Evolutionary conservation across 1,140 invertebrate species (phyloP).

Genomic region (Drosophila albomicans): DNA sequence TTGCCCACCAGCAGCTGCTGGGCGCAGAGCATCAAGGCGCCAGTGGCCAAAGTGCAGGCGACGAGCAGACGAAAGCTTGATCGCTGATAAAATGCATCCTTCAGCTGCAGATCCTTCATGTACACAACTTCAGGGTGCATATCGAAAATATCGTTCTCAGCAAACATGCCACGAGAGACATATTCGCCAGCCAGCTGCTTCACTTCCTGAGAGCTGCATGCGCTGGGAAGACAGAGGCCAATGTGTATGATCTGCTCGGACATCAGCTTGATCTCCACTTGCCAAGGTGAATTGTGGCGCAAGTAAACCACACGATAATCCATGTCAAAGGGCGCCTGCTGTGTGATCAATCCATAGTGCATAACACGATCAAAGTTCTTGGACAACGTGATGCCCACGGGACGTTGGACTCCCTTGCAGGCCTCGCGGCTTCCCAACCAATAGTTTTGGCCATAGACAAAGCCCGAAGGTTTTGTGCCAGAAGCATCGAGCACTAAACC

Average conservation of each 20-base stretch:
- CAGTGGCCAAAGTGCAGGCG: conserved; percentile 57
- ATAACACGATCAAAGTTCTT: conserved; percentile 81
- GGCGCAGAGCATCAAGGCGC: conserved; percentile 67
- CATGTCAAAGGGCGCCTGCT: conserved; percentile 78
- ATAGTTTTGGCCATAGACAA: conserved; percentile 83
- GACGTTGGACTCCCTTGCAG: conserved; percentile 70
- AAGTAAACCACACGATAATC: conserved; percentile 80
- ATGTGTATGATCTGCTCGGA: conserved; percentile 83
- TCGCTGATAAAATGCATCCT: conserved; percentile 68
- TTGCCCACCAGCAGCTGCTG: conserved; percentile 54
- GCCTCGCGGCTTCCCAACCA: conserved; percentile 83
- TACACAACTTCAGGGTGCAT: conserved; percentile 76
- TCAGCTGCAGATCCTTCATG: conserved; percentile 80
- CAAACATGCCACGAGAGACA: conserved; percentile 59
- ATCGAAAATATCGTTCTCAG: conserved; percentile 78
- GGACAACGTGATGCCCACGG: conserved; percentile 77
- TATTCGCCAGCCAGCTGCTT: conserved; percentile 67
- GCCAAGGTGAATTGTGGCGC: conserved; percentile 81
- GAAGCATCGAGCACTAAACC: conserved; percentile 79
- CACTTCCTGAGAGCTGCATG: conserved; percentile 69
- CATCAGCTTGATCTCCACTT: conserved; percentile 84
- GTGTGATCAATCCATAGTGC: conserved; percentile 78
- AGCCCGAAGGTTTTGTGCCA: conserved; percentile 76
- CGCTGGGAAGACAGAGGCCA: conserved; percentile 76
- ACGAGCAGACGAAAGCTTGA: conserved; percentile 72